Base-by-base conservation (phyloP, 2,113 vertebrate genomes). In the Apodemus sylvaticus region DNA sequence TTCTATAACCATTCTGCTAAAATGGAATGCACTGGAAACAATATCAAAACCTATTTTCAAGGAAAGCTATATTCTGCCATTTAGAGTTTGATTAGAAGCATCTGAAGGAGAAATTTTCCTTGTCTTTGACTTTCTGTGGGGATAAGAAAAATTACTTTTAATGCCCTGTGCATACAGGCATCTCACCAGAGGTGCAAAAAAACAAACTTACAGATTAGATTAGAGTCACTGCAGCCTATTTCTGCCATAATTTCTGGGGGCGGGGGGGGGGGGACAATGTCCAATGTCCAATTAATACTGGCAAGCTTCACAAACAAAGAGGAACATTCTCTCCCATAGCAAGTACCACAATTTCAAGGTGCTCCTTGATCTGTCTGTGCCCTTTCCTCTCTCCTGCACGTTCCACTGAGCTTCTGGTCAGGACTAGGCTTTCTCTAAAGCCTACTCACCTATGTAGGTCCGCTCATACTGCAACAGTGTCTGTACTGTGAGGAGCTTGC, bases 181-280 rank as follows among this genome's bases (percentile, higher is more conserved):
- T 70, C 20, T 77, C 93, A 91, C 48, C 91, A 93, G 74, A 64
- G 17, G 26, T 9, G 1, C 91, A 39, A 31, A 39, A 31, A 77
- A 97, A 24, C 17, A 48, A 90, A 55, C 95, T 89, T 93, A 94
- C 89, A 97, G 97, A 95, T 93, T 55, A 77, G 48, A 97, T 96
- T 95, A 94, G 96, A 88, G 95, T 89, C 76, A 94, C 77, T 93
- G 95, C 62, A 6, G 94, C 87, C 93, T 79, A n/a, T 92, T 95
- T 92, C 96, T 96, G n/a, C 71, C 97, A 95, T 97, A 92, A 95
- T 86, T 93, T 76, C 89, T 48, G 20, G 42, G 58, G n/a, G n/a
- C n/a, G n/a, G n/a, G n/a, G n/a, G n/a, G n/a, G n/a, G n/a, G 92
- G 86, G 48, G 29, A 87, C 19, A 48, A 70, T 74, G 92, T 93